phyloP scores from a whole-genome alignment of 2,888 invertebrate genomes.

The Orthosia gothica region DNA sequence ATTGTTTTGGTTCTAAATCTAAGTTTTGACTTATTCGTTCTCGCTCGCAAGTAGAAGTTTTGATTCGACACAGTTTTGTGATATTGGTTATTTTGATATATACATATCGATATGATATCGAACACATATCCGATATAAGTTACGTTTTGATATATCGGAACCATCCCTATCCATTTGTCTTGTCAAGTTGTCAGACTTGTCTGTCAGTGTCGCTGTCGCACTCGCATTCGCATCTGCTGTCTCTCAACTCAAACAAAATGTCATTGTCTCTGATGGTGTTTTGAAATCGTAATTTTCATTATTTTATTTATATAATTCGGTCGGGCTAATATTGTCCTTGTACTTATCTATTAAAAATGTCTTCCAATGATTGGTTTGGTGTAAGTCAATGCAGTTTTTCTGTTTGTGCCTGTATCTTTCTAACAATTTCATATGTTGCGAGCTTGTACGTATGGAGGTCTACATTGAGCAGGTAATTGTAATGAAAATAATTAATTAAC shows the following conservation, averaged over 20 bases:
- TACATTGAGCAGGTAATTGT: slow-evolving; percentile 93
- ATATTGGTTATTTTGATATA: too few species aligned
- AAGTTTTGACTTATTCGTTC: too few species aligned
- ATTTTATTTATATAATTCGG: slow-evolving; percentile 44
- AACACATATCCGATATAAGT: too few species aligned
- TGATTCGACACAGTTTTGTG: too few species aligned
- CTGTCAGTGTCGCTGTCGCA: not conserved
- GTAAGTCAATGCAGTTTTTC: slow-evolving; percentile 91
- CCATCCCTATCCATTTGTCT: too few species aligned
- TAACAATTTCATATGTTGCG: slow-evolving; percentile 96
- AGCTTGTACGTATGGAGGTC: slow-evolving; percentile 97
- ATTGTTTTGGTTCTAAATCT: too few species aligned
- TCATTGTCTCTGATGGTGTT: slow-evolving; percentile 23
- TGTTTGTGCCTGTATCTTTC: slow-evolving; percentile 94
- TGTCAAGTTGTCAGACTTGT: too few species aligned
- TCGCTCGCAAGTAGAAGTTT: too few species aligned
- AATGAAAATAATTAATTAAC: slow-evolving; percentile 14
- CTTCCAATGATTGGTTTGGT: slow-evolving; percentile 70
- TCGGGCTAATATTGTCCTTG: slow-evolving; percentile 26
- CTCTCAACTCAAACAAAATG: not conserved
- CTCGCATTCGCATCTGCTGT: not conserved
- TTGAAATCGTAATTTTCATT: slow-evolving; percentile 33
- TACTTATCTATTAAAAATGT: slow-evolving; percentile 57
- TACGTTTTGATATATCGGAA: too few species aligned
- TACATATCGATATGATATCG: too few species aligned